A percentile compares a stretch with the other conserved stretches of the same genome.
phyloP scores from a whole-genome alignment of 2,888 invertebrate species.

The Watsonalla binaria region DNA sequence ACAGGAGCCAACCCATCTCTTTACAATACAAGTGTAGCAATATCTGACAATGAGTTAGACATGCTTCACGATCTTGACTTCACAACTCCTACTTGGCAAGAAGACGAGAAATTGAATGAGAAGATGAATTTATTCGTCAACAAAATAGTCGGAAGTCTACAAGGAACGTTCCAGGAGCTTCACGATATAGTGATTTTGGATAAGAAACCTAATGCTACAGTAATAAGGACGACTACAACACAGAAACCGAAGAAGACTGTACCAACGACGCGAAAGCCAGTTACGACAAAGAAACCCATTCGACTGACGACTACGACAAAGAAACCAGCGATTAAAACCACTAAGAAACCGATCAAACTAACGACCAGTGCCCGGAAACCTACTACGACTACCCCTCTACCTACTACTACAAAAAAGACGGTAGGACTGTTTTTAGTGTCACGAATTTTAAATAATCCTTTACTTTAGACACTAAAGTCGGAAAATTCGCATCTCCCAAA shows the following conservation, averaged over 20 bases:
- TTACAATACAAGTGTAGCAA: constrained; percentile 71
- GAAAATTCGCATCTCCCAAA: no score
- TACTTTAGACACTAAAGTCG: background rate
- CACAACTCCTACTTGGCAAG: constrained; percentile 86
- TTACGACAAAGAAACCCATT: constrained; percentile 67
- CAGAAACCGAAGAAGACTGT: constrained; percentile 57
- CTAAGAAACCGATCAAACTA: constrained; percentile 58
- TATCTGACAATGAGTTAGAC: constrained; percentile 75
- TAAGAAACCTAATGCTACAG: constrained; percentile 61
- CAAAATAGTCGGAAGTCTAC: constrained; percentile 89
- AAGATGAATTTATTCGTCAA: constrained; percentile 90
- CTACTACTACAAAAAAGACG: constrained; percentile 54
- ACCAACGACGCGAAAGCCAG: constrained; percentile 62
- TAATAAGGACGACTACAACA: constrained; percentile 55
- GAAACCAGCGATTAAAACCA: constrained; percentile 60
- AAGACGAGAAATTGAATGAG: constrained; percentile 86
- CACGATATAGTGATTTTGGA: constrained; percentile 84
- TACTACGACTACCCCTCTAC: constrained; percentile 39
- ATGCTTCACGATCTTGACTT: constrained; percentile 79
- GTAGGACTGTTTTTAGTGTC: constrained; percentile 33
- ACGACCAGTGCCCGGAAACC: constrained; percentile 46
- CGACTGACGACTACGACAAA: constrained; percentile 57
- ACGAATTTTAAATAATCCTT: background rate
- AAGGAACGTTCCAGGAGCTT: constrained; percentile 89
- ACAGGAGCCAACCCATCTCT: constrained; percentile 76